phyloP scores from a whole-genome alignment of 2,888 invertebrate species.

The Clunio marinus region DNA sequence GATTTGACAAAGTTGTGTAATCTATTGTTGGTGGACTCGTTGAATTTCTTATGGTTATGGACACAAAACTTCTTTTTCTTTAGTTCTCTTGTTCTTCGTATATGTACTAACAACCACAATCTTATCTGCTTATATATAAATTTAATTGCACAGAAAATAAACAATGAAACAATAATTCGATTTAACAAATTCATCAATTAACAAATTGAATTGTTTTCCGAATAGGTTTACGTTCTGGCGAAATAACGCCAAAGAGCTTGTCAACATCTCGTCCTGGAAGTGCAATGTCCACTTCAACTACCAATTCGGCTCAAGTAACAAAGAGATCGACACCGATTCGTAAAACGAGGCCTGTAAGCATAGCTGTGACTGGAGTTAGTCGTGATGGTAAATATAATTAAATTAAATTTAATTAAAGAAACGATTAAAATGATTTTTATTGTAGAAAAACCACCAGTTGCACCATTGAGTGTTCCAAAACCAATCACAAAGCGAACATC shows the following conservation, averaged over 20 bases:
- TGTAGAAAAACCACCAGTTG: constrained; percentile 27
- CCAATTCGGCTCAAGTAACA: constrained; percentile 58
- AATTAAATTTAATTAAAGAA: no score
- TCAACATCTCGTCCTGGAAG: constrained; percentile 72
- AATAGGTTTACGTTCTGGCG: constrained; percentile 70
- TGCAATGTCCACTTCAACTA: constrained; percentile 73
- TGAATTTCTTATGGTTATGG: background rate
- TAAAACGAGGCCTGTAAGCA: constrained; percentile 75
- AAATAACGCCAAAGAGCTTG: constrained; percentile 64
- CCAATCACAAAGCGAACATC: background rate
- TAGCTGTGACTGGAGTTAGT: constrained; percentile 75
- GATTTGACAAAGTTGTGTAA: background rate
- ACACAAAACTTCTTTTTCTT: background rate
- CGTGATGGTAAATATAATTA: constrained; percentile 51
- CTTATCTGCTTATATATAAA: background rate
- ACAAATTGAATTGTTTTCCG: background rate
- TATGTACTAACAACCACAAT: background rate
- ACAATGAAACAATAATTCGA: background rate
- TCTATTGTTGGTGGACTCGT: background rate
- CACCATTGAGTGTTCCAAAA: constrained; percentile 2
- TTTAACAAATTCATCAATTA: constrained; percentile 6
- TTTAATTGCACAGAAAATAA: background rate
- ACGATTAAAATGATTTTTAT: no score
- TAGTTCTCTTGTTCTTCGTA: no score
- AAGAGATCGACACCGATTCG: constrained; percentile 60